phyloP scores from a whole-genome alignment of 2,888 invertebrate genomes.

The Megastigmus dorsalis region DNA sequence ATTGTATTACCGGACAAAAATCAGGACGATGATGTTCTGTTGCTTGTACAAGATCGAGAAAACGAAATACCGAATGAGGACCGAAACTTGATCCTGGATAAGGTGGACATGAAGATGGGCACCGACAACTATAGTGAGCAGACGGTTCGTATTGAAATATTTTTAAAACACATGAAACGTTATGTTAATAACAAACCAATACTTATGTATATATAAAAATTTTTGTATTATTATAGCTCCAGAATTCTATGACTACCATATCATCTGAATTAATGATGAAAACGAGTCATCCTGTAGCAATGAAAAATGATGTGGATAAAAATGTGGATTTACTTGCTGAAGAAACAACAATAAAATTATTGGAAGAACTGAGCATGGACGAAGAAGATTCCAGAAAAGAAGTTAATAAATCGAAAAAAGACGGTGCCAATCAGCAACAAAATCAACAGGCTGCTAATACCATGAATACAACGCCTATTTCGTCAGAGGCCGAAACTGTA shows the following conservation, averaged over 20 bases:
- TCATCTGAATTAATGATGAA: neutral
- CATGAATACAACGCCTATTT: neutral
- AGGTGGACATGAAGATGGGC: conserved; percentile 13
- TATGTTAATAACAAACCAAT: neutral
- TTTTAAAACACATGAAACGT: neutral
- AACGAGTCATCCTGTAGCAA: neutral
- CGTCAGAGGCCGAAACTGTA: neutral
- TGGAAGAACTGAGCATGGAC: neutral
- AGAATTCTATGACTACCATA: neutral
- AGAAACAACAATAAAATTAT: conserved; percentile 27
- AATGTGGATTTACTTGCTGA: conserved; percentile 25
- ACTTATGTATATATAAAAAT: neutral
- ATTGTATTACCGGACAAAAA: neutral
- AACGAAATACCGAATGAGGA: conserved; percentile 37
- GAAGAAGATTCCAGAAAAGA: conserved; percentile 6
- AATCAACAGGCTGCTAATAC: neutral
- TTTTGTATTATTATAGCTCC: neutral
- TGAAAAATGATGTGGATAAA: neutral
- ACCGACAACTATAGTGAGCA: neutral
- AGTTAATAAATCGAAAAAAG: neutral
- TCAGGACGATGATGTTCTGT: neutral
- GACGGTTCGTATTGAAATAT: conserved; percentile 8
- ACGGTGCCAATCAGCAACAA: neutral
- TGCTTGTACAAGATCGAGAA: conserved; percentile 19
- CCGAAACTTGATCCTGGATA: neutral